Evolutionary conservation across 2,888 invertebrate species (phyloP).

Genomic region (Liodrosophila aerea): DNA sequence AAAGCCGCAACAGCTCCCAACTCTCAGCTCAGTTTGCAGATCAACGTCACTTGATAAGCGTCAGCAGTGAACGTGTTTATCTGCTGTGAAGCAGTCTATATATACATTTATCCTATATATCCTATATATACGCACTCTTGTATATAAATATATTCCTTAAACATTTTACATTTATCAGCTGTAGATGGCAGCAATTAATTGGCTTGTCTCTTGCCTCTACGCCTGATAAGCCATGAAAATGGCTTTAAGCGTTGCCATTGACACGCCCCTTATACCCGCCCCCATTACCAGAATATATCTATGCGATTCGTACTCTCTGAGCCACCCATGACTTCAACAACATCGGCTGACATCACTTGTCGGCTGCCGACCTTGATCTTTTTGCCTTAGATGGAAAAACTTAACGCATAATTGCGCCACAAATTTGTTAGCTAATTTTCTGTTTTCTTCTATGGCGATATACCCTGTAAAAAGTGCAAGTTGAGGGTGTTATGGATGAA

Average conservation of each 20-base stretch:
- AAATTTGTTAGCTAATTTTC: conserved; percentile 66
- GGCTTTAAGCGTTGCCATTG: conserved; percentile 73
- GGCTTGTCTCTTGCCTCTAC: conserved; percentile 46
- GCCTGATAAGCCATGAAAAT: conserved; percentile 67
- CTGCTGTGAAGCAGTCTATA: conserved; percentile 27
- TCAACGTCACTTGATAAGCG: conserved; percentile 72
- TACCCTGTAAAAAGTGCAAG: conserved; percentile 27
- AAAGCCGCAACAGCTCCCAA: conserved; percentile 54
- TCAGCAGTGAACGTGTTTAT: conserved; percentile 48
- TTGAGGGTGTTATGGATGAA: not conserved
- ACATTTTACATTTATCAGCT: conserved; percentile 19
- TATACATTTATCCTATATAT: conserved; percentile 16
- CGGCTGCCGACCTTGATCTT: conserved; percentile 65
- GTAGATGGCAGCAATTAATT: conserved; percentile 70
- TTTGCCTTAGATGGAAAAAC: conserved; percentile 45
- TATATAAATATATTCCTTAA: conserved; percentile 2
- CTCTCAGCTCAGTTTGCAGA: conserved; percentile 41
- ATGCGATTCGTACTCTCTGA: conserved; percentile 5
- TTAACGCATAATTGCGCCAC: conserved; percentile 71
- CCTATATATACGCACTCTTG: conserved; percentile 6
- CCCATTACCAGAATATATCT: too few species aligned
- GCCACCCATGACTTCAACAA: conserved; percentile 60
- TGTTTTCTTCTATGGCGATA: conserved; percentile 18
- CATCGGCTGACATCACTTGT: conserved; percentile 59
- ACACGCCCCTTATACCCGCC: conserved; percentile 56